Base-by-base conservation (phyloP, 2,888 invertebrate genomes). In the Pterobdella sp. region DNA sequence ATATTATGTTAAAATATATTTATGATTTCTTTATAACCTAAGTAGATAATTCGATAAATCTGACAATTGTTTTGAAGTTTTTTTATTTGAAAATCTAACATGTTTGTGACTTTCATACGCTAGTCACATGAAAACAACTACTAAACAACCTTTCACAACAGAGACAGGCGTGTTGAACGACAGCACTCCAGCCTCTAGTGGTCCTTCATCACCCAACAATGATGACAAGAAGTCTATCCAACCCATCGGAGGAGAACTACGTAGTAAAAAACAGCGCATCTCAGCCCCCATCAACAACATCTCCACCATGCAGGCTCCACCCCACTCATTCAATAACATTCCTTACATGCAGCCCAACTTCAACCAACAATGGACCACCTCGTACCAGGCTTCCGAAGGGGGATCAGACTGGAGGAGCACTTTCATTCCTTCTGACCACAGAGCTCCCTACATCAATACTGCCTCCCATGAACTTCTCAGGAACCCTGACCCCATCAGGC, bases 241-340 rank as follows among this genome's bases (percentile, higher is more conserved):
- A 35, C 85, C 85, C 18, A 85, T 85, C 71, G 85, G 85, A 37
- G 83, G 82, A 26, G 84, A 84, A 76, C 77, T 84, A 63, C 80
- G 81, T n/a, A 70, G 56, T 69, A 77, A 77, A 76, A 77, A 77
- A 70, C 74, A 75, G 35, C 68, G 74, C 36, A 66, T 71, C 36
- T 36, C 68, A 7, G 67, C n/a, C 14, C 68, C 73, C 68, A 18
- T 32, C 31, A 52, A 22, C 52, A 52, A 22, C 52, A 14, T 32
- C n/a, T n/a, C 64, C 64, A 64, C 26, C 64, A n/a, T 31, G 31
- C 32, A 32, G 29, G 29, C 29, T 3, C 35, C n/a, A 3, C 35
- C 34, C 34, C 66, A 35, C 22, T 34, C 66, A 29, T 35, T 66
- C 34, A 2, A 18, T 32, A 66, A 35, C 66, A 3, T n/a, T 3